Conservation (phyloP, 1,140 invertebrate species). For the Colletes gigas region DNA sequence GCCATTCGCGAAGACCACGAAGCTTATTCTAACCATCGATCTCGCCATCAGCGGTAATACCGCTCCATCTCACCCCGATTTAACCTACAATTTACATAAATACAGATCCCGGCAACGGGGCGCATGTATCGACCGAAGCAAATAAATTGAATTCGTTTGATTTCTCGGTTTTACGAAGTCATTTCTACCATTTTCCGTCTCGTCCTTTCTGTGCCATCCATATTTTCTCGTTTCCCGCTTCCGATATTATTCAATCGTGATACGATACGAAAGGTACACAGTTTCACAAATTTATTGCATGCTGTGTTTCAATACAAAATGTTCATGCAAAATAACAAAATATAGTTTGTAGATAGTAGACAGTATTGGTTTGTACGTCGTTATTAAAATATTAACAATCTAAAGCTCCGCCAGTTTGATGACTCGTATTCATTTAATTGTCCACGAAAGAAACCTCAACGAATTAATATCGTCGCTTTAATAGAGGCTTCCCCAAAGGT, state of each 20-base stretch:
- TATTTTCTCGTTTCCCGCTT: background rate
- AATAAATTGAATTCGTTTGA: constrained; percentile 28
- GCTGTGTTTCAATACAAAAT: background rate
- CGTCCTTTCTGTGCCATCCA: background rate
- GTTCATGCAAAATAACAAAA: background rate
- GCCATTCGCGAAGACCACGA: constrained; percentile 8
- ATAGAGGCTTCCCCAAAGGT: background rate
- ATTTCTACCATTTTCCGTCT: background rate
- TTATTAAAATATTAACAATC: too few relatives aligned
- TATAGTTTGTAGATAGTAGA: too few relatives aligned
- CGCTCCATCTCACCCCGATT: constrained; percentile 17
- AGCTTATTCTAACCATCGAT: constrained; percentile 7
- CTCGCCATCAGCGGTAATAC: constrained; percentile 29
- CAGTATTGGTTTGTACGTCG: too few relatives aligned
- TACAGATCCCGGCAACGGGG: background rate
- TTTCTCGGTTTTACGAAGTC: background rate
- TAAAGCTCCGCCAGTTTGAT: too few relatives aligned
- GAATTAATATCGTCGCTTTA: constrained; percentile 5
- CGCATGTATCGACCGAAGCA: background rate
- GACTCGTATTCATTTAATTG: constrained; percentile 2
- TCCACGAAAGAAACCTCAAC: constrained; percentile 12
- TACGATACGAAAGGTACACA: background rate
- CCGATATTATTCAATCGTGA: background rate
- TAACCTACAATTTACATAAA: constrained; percentile 20
- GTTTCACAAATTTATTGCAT: background rate